Percentiles rank a stretch among this genome's conserved stretches.
phyloP scores from a whole-genome alignment of 2,888 invertebrate genomes.

The Rhodophaea formosa region DNA sequence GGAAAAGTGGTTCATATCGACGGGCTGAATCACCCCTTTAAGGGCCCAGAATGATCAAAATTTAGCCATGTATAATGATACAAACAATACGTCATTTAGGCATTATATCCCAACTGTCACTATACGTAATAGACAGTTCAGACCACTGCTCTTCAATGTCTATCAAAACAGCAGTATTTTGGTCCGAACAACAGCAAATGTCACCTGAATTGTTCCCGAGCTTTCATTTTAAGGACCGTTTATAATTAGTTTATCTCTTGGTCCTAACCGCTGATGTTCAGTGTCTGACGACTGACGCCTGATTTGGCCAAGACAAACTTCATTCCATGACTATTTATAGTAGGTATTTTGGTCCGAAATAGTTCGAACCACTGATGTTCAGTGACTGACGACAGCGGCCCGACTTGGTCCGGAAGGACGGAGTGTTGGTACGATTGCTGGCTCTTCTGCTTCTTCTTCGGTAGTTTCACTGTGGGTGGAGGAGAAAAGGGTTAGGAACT shows the following conservation, averaged over 20 bases:
- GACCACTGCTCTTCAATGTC: background rate
- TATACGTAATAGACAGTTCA: no score
- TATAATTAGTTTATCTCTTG: no score
- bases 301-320: background rate
- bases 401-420: conserved; percentile 62
- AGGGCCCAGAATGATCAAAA: no score
- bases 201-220: no score
- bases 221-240: no score
- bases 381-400: conserved; percentile 51
- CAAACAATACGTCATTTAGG: no score
- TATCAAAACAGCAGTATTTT: background rate
- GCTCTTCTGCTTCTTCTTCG: conserved; percentile 56
- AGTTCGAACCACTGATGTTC: conserved; percentile 22
- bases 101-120: no score
- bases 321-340: background rate
- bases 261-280: no score
- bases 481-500: conserved; percentile 21
- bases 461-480: conserved; percentile 49
- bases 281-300: background rate
- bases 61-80: no score
- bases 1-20: no score
- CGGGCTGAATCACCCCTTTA: no score
- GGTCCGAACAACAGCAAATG: background rate
- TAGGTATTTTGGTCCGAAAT: background rate
- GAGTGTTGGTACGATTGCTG: conserved; percentile 66